A percentile compares a stretch with the other conserved stretches of the same genome.
Conservation (phyloP, 1,140 invertebrate genomes). For the Chelonus insularis region DNA sequence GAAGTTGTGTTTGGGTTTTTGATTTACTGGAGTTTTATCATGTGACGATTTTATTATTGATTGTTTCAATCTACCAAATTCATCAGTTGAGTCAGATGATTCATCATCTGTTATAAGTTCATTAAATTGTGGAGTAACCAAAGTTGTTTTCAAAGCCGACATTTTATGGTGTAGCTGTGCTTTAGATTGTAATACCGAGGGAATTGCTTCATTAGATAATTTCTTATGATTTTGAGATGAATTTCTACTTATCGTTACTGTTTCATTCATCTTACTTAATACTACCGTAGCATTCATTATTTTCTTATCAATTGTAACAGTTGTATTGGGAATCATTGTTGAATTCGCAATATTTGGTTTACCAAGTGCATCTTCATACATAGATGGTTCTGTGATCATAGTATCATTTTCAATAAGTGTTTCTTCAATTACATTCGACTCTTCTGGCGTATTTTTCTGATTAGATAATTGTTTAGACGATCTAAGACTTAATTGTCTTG, state of each 20-base stretch:
- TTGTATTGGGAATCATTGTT: slow-evolving; percentile 48
- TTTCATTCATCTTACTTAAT: slow-evolving; percentile 45
- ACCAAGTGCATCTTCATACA: slow-evolving; percentile 55
- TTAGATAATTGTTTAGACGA: too few relatives aligned
- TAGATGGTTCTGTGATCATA: slow-evolving; percentile 41
- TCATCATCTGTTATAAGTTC: slow-evolving; percentile 55
- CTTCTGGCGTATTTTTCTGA: slow-evolving; percentile 34
- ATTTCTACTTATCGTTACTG: slow-evolving; percentile 35
- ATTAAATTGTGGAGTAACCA: slow-evolving; percentile 30
- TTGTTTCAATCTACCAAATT: slow-evolving; percentile 22
- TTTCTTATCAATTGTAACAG: slow-evolving; percentile 37
- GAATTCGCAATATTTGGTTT: slow-evolving; percentile 53
- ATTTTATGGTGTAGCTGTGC: slow-evolving; percentile 16
- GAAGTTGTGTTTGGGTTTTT: slow-evolving; percentile 7
- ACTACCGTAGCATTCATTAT: slow-evolving; percentile 46
- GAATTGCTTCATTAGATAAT: neutral
- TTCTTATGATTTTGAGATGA: neutral
- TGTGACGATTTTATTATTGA: slow-evolving; percentile 7
- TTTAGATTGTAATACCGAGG: neutral
- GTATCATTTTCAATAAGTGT: slow-evolving; percentile 41
- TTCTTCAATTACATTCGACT: too few relatives aligned
- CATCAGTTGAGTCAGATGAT: slow-evolving; percentile 39
- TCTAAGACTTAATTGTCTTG: too few relatives aligned
- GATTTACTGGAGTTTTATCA: too few relatives aligned
- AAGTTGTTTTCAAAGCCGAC: slow-evolving; percentile 20